phyloP scores from a whole-genome alignment of 2,797 vertebrate species.

The Molothrus ater region DNA sequence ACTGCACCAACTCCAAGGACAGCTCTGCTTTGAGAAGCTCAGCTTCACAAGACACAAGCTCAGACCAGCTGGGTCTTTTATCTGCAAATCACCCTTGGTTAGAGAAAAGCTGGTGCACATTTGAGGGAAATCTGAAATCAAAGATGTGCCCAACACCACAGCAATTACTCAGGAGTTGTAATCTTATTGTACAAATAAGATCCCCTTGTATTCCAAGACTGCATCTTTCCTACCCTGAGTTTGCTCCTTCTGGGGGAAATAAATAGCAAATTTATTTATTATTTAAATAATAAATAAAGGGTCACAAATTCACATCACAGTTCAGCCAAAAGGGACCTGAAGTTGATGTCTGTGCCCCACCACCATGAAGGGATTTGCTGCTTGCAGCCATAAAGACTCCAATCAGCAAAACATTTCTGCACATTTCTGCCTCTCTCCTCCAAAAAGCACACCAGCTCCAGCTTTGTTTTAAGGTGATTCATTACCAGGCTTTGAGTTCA shows the following conservation, averaged over 20 bases:
- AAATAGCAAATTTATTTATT: background rate
- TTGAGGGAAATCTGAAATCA: background rate
- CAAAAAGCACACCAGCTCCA: background rate
- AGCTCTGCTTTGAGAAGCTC: background rate
- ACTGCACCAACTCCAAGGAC: background rate
- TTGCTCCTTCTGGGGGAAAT: background rate
- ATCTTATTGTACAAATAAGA: background rate
- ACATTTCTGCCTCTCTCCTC: background rate
- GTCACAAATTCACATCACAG: accelerated
- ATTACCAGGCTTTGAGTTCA: background rate
- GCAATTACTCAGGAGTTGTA: background rate
- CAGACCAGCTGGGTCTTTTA: background rate
- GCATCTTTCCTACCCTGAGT: background rate
- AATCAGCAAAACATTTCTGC: background rate
- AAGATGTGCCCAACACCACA: background rate
- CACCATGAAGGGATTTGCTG: background rate
- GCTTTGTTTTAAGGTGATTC: background rate
- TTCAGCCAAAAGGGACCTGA: accelerated
- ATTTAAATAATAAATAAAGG: background rate
- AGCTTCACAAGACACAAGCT: background rate
- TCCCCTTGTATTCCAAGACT: background rate
- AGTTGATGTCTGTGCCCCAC: background rate
- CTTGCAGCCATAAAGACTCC: background rate
- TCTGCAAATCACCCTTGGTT: background rate
- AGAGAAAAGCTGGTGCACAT: background rate